These are phyloP conservation scores for Pseudorhiza aurosa DNA, from an alignment of 30 jellyfish, hydroid and myxozoan genomes.

Conservation along the genomic window DNA sequence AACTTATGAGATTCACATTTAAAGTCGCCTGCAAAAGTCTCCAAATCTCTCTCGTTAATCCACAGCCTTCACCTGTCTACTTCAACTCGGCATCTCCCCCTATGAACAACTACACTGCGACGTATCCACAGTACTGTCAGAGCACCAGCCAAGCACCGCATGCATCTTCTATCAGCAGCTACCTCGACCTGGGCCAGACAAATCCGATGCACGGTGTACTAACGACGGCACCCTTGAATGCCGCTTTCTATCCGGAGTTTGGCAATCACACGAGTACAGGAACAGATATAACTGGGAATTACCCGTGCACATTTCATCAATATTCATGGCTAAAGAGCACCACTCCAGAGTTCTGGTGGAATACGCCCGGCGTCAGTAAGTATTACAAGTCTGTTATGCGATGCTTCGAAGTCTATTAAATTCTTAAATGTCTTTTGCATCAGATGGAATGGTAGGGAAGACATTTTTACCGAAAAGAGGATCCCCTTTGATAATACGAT, in stretches of 20 bases:
- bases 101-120: conserved; percentile 30
- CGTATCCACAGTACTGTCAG: conserved; percentile 49
- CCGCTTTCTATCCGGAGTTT: conserved; percentile 38
- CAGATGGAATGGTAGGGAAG: no score
- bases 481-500: no score
- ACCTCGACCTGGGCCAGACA: conserved; percentile 34
- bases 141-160: conserved; percentile 26
- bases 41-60: no score
- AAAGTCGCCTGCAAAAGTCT: no score
- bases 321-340: conserved; percentile 70
- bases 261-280: conserved; percentile 26
- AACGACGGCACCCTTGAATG: conserved; percentile 35
- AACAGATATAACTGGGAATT: conserved; percentile 25
- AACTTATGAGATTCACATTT: no score
- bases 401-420: background rate
- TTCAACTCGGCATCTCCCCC: conserved; percentile 49
- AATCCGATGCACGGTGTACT: conserved; percentile 23
- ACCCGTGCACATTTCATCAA: conserved; percentile 64
- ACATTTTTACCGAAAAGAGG: no score
- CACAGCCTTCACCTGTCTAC: conserved; percentile 50
- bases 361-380: conserved; percentile 52
- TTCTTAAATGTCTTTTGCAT: background rate
- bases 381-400: background rate
- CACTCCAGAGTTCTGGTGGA: conserved; percentile 72
- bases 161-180: conserved; percentile 39